phyloP scores from a whole-genome alignment of 2,888 invertebrate genomes.

The Timema cristinae region DNA sequence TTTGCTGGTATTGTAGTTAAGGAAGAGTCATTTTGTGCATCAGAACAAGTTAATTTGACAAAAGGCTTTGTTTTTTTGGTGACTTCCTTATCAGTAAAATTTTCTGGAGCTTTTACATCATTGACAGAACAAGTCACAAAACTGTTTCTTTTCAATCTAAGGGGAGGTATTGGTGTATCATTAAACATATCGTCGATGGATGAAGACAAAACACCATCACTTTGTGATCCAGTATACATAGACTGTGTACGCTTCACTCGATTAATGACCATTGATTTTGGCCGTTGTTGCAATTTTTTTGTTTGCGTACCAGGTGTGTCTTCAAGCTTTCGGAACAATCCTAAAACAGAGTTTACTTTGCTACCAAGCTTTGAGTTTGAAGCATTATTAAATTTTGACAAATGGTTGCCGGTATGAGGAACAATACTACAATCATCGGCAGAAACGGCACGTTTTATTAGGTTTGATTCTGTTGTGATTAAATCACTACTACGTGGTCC shows the following conservation, averaged over 20 bases:
- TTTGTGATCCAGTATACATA: conserved; percentile 36
- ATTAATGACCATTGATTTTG: conserved; percentile 13
- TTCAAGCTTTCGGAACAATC: conserved; percentile 63
- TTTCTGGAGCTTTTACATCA: neutral
- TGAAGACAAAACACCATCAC: conserved; percentile 35
- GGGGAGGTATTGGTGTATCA: conserved; percentile 1
- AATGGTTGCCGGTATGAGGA: neutral
- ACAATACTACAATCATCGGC: conserved; percentile 49
- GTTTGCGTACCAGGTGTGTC: conserved; percentile 29
- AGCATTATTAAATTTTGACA: conserved; percentile 51
- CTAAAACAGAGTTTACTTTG: conserved; percentile 70
- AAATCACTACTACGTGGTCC: conserved; percentile 42
- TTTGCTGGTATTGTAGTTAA: too few species aligned
- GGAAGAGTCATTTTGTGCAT: too few species aligned
- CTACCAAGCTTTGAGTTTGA: conserved; percentile 41
- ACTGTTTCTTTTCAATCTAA: conserved; percentile 8
- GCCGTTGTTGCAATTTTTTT: conserved; percentile 22
- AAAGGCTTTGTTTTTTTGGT: conserved; percentile 1
- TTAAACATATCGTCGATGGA: conserved; percentile 21
- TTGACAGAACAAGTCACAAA: neutral
- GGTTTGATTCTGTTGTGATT: conserved; percentile 57
- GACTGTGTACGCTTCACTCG: conserved; percentile 34
- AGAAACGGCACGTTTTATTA: conserved; percentile 68
- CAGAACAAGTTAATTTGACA: too few species aligned
- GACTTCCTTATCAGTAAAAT: neutral